A percentile compares a stretch with the other conserved stretches of the same genome.
Conservation (phyloP, 2,888 invertebrate genomes). For the Heteromurus nitidus region DNA sequence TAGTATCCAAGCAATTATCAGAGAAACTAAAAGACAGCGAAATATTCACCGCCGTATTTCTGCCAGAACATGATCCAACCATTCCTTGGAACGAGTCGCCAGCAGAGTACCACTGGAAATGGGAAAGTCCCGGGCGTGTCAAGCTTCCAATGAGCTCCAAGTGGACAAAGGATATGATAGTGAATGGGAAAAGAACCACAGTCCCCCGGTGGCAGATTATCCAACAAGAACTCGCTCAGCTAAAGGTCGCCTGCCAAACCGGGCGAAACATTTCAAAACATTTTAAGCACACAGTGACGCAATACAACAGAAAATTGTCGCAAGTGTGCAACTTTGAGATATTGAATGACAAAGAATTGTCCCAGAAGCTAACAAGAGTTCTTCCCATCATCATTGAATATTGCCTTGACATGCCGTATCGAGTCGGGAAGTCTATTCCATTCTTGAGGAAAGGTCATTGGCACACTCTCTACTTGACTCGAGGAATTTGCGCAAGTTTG, state of each 20-base stretch:
- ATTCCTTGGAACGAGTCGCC: background rate
- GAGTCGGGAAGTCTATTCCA: conserved; percentile 72
- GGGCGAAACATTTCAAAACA: background rate
- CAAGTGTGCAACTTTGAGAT: conserved; percentile 7
- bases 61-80: too few species aligned
- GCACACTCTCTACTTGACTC: conserved; percentile 20
- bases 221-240: background rate
- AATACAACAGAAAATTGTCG: background rate
- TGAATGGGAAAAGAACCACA: background rate
- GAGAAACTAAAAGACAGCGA: too few species aligned
- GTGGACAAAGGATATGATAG: background rate
- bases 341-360: background rate
- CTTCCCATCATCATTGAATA: background rate
- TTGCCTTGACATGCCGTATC: conserved; percentile 11
- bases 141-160: background rate
- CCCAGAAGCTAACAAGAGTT: background rate
- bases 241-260: background rate
- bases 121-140: background rate
- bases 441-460: conserved; percentile 11
- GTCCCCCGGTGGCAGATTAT: background rate
- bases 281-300: background rate
- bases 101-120: background rate
- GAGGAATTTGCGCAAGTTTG: conserved; percentile 17
- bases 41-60: too few species aligned
- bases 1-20: too few species aligned